Conservation (phyloP, 1,140 invertebrate genomes). For the Lordiphosa clarofinis region DNA sequence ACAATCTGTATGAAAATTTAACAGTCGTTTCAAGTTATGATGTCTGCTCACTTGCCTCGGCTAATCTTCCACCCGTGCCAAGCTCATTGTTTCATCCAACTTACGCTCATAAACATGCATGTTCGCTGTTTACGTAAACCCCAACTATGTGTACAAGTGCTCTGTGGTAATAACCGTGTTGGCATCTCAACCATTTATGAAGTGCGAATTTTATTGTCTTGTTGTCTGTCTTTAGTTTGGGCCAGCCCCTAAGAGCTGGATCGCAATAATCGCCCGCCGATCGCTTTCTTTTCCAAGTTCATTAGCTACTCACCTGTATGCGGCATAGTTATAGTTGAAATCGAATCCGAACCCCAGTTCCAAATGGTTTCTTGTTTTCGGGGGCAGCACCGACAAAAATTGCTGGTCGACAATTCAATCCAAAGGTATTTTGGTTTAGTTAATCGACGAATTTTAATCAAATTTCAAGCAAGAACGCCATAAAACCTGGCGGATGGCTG, state of each 20-base stretch:
- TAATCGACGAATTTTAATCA: conserved; percentile 73
- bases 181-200: conserved; percentile 22
- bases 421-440: conserved; percentile 47
- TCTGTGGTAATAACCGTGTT: conserved; percentile 30
- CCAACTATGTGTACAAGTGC: conserved; percentile 16
- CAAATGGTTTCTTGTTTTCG: too few relatives aligned
- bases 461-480: conserved; percentile 62
- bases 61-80: conserved; percentile 15
- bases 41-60: conserved; percentile 16
- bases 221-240: conserved; percentile 11
- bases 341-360: conserved; percentile 4
- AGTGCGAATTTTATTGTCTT: conserved; percentile 39
- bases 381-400: conserved; percentile 7
- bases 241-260: conserved; percentile 8
- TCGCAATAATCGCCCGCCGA: neutral
- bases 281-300: conserved; percentile 35
- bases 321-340: conserved; percentile 46
- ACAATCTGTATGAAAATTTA: conserved; percentile 15
- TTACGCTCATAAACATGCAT: conserved; percentile 23
- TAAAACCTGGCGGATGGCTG: conserved; percentile 53
- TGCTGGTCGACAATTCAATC: conserved; percentile 53
- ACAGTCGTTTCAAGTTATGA: conserved; percentile 1
- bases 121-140: neutral
- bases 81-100: neutral
- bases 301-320: conserved; percentile 73